Evolutionary conservation across 2,888 invertebrate genomes (phyloP).

Genomic region (Ornithoptera alexandrae): DNA sequence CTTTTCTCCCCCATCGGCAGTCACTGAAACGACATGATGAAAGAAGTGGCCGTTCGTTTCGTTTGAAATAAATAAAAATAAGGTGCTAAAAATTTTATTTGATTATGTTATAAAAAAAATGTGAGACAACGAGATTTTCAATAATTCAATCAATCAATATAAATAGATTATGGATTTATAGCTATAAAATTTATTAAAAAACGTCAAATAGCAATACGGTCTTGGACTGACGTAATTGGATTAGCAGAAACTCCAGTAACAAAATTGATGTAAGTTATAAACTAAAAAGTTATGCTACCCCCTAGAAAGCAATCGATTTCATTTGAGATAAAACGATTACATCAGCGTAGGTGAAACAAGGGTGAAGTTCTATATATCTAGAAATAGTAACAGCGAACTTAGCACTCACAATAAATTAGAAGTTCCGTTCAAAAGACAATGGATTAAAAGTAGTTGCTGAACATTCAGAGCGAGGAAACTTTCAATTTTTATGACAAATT

Average conservation of each 20-base stretch:
- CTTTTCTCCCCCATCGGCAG: too few species aligned
- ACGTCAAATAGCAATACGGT: not conserved
- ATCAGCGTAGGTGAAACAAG: constrained; percentile 58
- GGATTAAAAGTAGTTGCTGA: constrained; percentile 75
- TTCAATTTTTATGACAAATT: constrained; percentile 79
- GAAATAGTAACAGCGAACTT: constrained; percentile 67
- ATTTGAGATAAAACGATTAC: constrained; percentile 60
- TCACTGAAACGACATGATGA: too few species aligned
- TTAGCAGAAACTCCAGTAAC: constrained; percentile 20
- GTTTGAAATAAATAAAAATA: too few species aligned
- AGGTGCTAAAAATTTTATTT: too few species aligned
- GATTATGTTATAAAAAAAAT: too few species aligned
- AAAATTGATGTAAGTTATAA: constrained; percentile 28
- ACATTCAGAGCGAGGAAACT: constrained; percentile 67
- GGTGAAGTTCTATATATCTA: constrained; percentile 63
- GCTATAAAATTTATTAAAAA: not conserved
- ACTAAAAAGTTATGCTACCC: constrained; percentile 36
- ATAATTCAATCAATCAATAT: too few species aligned
- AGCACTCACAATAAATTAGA: constrained; percentile 78
- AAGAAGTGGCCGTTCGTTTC: too few species aligned
- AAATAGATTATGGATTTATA: not conserved
- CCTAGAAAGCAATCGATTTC: constrained; percentile 45
- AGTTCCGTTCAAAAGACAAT: constrained; percentile 74
- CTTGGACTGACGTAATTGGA: constrained; percentile 25
- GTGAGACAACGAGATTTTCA: too few species aligned